Evolutionary conservation across 2,888 invertebrate species (phyloP), one percentile per base, ranked within the genome.

Genomic region (Dynastes hyllus): DNA sequence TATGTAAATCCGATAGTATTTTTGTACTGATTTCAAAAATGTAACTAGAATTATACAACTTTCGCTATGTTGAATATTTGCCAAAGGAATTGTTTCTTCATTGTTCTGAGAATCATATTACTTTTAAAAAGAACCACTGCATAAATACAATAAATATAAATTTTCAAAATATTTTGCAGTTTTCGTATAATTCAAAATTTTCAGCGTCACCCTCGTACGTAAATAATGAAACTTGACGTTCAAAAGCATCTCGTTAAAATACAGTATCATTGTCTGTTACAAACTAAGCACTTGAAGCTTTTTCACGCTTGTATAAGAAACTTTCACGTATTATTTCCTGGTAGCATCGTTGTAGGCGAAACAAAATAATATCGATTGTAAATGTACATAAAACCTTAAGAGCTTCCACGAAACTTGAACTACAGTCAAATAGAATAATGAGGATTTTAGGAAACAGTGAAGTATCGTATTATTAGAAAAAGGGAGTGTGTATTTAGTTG

Each of bases 401-500:
- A 63, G 63, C 32, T 63, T 63, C 63, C 29, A 63, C 32, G 63
- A 63, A 63, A 16, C 55, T 11, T 45, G 11, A 55, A n/a, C 22
- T 6, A 11, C 55, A n/a, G n/a, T 22, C 55, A 55, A 55, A 55
- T 45, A 8, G 8, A 16, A 16, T 16, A 2, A n/a, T 22, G 2
- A n/a, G 4, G 55, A 55, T 55, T 55, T 55, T 22, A 16, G 55
- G 22, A 55, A 55, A n/a, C 22, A 45, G 8, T 45, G 11, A 45
- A 45, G 45, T 45, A 2, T 45, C 11, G 11, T 1, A 11, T 45
- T 45, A 8, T 45, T 45, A 37, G 32, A 37, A 37, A 22, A 6
- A 37, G 32, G 32, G 32, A 5, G 32, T 32, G 32, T 32, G 32
- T 32, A 32, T 32, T 32, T 5, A 32, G 32, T 37, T 37, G 32